Base-by-base conservation (phyloP, 37 sponge, comb jelly and placozoan genomes). In the Corticium candelabrum region DNA sequence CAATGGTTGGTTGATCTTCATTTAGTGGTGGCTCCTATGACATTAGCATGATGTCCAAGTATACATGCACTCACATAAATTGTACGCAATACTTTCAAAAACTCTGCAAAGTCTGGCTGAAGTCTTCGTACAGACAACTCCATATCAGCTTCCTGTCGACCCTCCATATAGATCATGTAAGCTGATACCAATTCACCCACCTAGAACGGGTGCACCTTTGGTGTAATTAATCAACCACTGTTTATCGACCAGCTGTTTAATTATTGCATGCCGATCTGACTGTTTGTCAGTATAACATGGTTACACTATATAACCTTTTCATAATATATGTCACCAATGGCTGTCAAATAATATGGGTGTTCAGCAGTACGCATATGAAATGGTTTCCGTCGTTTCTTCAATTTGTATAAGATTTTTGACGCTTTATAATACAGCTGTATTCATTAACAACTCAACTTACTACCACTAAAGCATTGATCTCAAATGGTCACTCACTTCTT, bases 321-420 rank as follows among this genome's bases (percentile, higher is more conserved):
- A 2, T 3, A 15, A 77, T 90, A 90, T 3, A 86, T 78, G 70
- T 90, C 90, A 3, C 84, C 90, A 30, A 90, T 67, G 2, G 68
- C 15, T 0, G 41, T 37, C 41, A 90, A 27, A 69, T 84, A 84
- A 43, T 70, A 67, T n/a, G 85, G 75, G 1, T 83, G 78, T 4
- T 82, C 1, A 1, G 39, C 37, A 34, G 79, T 67, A 40, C 1
- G 5, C n/a, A 72, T 41, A 0, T 71, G 37, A 68, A 37, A 89
- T 7, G 43, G 70, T 29, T 75, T 2, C 41, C 67, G 38, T 2
- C 85, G 78, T 0, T 34, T 0, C 40, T 79, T 79, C 78, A 90
- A 37, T 41, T 74, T 40, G 3, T 7, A 15, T 0, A 29, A 41
- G 2, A 90, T 70, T 0, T 74, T 50, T 30, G 37, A 15, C 0